Base-by-base conservation (phyloP, 2,113 vertebrate species). In the Proterorhinus semilunaris region DNA sequence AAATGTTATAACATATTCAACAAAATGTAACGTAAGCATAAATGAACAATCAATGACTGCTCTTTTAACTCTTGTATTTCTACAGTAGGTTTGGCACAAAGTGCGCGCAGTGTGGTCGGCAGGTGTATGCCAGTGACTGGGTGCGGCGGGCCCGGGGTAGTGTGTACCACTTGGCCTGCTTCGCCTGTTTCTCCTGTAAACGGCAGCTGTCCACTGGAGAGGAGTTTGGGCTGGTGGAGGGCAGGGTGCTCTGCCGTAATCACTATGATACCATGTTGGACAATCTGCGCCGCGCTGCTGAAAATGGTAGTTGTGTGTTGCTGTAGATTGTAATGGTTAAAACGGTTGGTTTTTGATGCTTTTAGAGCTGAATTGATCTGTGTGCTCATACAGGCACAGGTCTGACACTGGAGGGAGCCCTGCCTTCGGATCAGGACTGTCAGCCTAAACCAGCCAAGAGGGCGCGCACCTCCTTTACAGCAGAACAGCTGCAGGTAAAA, bases 261-360 rank as follows among this genome's bases (percentile, higher is more conserved):
- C 97, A 98, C 91, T 98, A 98, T 1, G 95, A 97, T 91, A 95
- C 95, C 85, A 96, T 98, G 96, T 93, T 98, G 27, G 95, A 96
- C 81, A 97, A 97, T 89, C 94, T 98, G 66, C 95, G 95, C 81
- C 88, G 95, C 27, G 96, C 95, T 1, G 94, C 96, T 0, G 95
- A 96, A 81, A 95, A 95, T 13, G 96, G 96, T 98, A 93, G 63
- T 64, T 65, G 42, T 36, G 61, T 48, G 66, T 43, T 49, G 16
- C 55, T 45, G 46, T 13, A 69, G 2, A 49, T 45, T 48, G 11
- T 59, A 44, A 10, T 51, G 21, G 58, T 63, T 49, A 0, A 10
- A 27, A 12, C 0, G 16, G 21, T 27, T 55, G 0, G 27, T n/a
- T 51, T 7, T 10, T 27, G 10, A 27, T 10, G 6, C 11, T 27